Evolutionary conservation across 2,113 vertebrate genomes (phyloP), one percentile per base, ranked within the genome.

Genomic region (Gavia stellata): DNA sequence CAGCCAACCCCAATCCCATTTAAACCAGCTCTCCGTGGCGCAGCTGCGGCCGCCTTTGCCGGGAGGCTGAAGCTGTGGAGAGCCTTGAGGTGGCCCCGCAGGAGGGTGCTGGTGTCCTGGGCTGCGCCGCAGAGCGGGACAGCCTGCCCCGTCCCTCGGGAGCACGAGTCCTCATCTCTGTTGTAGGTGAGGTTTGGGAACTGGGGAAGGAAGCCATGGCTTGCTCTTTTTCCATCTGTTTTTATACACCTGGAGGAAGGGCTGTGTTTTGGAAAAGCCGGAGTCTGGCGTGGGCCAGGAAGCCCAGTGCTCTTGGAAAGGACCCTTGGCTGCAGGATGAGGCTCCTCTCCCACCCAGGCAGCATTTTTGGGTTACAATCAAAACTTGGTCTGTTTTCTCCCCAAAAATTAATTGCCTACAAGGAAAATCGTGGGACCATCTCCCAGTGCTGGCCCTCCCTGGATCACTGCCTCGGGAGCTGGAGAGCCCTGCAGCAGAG

Each of bases 1-100:
- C 20, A 10, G 56, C 29, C n/a, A 7, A 29, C 6, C 19, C 25
- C 14, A 2, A 0, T 24, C 28, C 63, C 2, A 0, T 11, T 9
- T 9, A 9, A 7, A 45, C 0, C 13, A 15, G 42, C 20, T 28
- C 34, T 6, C 9, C 7, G 44, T 15, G 16, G 10, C 7, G 42
- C 15, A 7, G 29, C 40, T 19, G 45, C 28, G 1, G 56, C 33
- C 6, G 49, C 49, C 9, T 45, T 7, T 26, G 23, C 56, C 10
- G 7, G 1, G 34, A 33, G 34, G 16, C 10, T n/a, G 49, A 34
- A 6, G 59, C 0, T 3, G 4, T 3, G 31, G 26, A 17, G 65
- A 62, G 74, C 17, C 36, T 12, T 14, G 44, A 10, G 33, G n/a
- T 40, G 67, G 33, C 66, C 34, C 33, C 6, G 3, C 12, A 8